Evolutionary conservation across 2,888 invertebrate species (phyloP), one percentile per base, ranked within the genome.

Genomic region (Hemistola chrysoprasaria): DNA sequence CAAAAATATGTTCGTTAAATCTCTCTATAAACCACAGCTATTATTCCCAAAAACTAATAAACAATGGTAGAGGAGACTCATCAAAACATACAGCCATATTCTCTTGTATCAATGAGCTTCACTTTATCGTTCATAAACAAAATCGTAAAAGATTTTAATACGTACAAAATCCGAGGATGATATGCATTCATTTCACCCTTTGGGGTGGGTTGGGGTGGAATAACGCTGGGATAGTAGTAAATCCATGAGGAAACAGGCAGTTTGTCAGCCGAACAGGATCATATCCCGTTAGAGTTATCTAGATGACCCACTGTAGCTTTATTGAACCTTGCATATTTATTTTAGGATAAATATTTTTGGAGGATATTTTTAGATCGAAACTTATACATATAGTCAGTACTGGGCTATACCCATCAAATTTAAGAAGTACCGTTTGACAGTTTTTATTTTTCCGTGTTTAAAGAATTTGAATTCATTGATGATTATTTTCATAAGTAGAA

Each of bases 161-260:
- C 48, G 40, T 22, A 25, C 41, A 41, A 40, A 43, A 35, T 42
- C 23, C 21, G 24, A 42, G 36, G 28, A 25, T 42, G 33, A 42
- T 34, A 42, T 35, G 29, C 16, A 16, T 16, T 16, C 16, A 16
- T 16, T 34, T 37, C 43, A 40, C 50, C 39, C 32, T 16, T 16
- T 16, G 4, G 16, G 2, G 16, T 16, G 16, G 2, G 16, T 27
- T 35, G 40, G 38, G 27, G 35, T 35, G 31, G 34, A 21, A 25
- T 38, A 32, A 45, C 42, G 45, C 20, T 26, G 37, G 30, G 35
- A 42, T 47, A 56, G 59, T 58, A 63, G 59, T 58, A 63, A 57
- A 61, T 58, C 58, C 54, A 50, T 42, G 59, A 43, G 63, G 60
- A 57, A 59, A 53, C 58, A 52, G 58, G 50, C 59, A 54, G 56